phyloP scores from a whole-genome alignment of 2,113 vertebrate genomes.

The Myotis davidii region DNA sequence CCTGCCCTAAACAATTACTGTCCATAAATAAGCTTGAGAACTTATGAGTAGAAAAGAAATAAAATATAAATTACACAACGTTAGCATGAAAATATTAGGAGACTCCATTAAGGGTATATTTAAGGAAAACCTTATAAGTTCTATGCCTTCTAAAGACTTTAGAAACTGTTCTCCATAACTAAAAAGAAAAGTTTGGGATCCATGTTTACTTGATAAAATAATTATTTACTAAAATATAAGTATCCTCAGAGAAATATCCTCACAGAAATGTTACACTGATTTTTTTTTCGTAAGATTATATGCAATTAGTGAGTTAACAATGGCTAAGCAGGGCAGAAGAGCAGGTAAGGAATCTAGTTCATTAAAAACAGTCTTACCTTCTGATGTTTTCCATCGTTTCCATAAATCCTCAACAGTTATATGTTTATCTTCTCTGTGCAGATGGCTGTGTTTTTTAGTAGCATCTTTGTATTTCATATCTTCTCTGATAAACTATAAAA shows the following conservation, averaged over 20 bases:
- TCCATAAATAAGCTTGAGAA: background rate
- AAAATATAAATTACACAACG: constrained; percentile 19
- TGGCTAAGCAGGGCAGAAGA: background rate
- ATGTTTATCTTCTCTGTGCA: constrained; percentile 98
- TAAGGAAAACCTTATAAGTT: constrained; percentile 8
- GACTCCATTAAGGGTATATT: background rate
- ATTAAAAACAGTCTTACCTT: constrained; percentile 87
- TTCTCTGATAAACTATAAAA: constrained; percentile 95
- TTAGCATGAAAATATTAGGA: background rate
- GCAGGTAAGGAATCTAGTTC: background rate
- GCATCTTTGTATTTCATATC: constrained; percentile 98
- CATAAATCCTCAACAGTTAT: constrained; percentile 98
- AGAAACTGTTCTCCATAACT: background rate
- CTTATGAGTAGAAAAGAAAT: background rate
- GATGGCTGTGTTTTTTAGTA: constrained; percentile 96
- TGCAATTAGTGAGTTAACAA: background rate
- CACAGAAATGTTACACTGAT: background rate
- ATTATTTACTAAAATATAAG: constrained; percentile 23
- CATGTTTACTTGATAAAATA: background rate
- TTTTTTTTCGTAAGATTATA: background rate
- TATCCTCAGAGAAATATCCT: background rate
- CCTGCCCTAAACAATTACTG: background rate
- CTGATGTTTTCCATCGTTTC: constrained; percentile 96
- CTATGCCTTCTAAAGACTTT: background rate
- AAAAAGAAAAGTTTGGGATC: constrained; percentile 15